phyloP scores from a whole-genome alignment of 2,888 invertebrate genomes.

The Biston betularia region DNA sequence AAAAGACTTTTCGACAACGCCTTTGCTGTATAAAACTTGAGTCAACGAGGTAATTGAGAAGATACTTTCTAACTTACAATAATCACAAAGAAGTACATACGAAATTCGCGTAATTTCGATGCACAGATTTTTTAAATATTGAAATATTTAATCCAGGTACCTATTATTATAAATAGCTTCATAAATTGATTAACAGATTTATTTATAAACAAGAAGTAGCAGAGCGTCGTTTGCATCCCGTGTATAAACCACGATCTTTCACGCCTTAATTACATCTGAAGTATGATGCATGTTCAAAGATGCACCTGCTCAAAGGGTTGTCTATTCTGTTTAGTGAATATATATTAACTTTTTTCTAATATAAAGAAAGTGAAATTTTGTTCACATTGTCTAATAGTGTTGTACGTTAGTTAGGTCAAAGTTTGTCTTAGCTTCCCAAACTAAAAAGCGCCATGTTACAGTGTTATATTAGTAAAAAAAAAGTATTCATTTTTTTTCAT shows the following conservation, averaged over 20 bases:
- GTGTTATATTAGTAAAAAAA: no score
- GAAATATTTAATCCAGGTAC: not conserved
- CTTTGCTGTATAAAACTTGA: slow-evolving; percentile 7
- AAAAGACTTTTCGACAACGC: slow-evolving; percentile 15
- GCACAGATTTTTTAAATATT: no score
- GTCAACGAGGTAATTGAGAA: slow-evolving; percentile 1
- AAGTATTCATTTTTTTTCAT: no score
- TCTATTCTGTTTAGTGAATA: not conserved
- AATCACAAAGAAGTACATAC: no score
- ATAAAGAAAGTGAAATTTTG: not conserved
- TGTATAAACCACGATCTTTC: slow-evolving; percentile 59
- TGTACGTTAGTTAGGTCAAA: no score
- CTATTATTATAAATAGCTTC: slow-evolving; percentile 1
- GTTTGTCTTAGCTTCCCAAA: no score
- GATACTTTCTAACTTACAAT: not conserved
- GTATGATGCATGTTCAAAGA: slow-evolving; percentile 71
- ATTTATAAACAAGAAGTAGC: slow-evolving; percentile 30
- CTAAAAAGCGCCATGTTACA: no score
- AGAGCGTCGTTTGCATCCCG: slow-evolving; percentile 30
- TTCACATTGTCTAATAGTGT: not conserved
- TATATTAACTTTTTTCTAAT: not conserved
- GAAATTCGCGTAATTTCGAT: no score
- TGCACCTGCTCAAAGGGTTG: slow-evolving; percentile 63
- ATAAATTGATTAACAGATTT: slow-evolving; percentile 29
- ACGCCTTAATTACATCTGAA: slow-evolving; percentile 66